Conservation (phyloP, 37 sponge, comb jelly and placozoan species). For the Halichondria panicea region DNA sequence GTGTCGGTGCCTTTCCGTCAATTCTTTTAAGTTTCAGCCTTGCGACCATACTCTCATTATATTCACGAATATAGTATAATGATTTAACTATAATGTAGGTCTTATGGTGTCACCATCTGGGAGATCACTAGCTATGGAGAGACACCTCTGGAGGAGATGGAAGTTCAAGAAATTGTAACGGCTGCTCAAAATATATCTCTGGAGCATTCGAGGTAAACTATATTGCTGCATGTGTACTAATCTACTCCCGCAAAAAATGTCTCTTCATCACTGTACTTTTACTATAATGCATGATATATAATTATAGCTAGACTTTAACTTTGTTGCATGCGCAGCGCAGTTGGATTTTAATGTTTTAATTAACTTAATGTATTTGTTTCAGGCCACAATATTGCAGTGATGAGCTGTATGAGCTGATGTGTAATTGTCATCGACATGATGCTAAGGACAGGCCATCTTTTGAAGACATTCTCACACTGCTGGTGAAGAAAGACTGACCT, state of each 20-base stretch:
- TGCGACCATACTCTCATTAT: constrained; percentile 81
- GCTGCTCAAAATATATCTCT: constrained; percentile 21
- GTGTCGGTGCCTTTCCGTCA: constrained; percentile 97
- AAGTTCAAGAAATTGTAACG: constrained; percentile 26
- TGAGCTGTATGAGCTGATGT: constrained; percentile 14
- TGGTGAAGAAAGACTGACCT: background rate
- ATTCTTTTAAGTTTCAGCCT: constrained; percentile 94
- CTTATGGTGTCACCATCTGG: constrained; percentile 61
- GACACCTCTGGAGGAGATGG: constrained; percentile 18
- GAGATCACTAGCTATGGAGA: constrained; percentile 54
- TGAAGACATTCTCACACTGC: constrained; percentile 3
- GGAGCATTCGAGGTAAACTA: constrained; percentile 14
- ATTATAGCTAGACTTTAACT: too few species aligned
- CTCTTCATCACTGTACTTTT: too few species aligned
- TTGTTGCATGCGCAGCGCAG: too few species aligned
- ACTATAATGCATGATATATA: too few species aligned
- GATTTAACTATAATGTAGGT: constrained; percentile 13
- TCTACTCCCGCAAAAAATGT: too few species aligned
- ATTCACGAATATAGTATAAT: background rate
- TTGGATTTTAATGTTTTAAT: too few species aligned
- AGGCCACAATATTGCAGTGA: constrained; percentile 38
- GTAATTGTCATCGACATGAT: constrained; percentile 12
- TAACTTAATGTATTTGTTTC: background rate
- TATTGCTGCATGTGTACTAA: too few species aligned
- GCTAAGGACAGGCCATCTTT: constrained; percentile 27